Evolutionary conservation across 2,888 invertebrate genomes (phyloP).

Genomic region (Glyphotaelius pellucidus): DNA sequence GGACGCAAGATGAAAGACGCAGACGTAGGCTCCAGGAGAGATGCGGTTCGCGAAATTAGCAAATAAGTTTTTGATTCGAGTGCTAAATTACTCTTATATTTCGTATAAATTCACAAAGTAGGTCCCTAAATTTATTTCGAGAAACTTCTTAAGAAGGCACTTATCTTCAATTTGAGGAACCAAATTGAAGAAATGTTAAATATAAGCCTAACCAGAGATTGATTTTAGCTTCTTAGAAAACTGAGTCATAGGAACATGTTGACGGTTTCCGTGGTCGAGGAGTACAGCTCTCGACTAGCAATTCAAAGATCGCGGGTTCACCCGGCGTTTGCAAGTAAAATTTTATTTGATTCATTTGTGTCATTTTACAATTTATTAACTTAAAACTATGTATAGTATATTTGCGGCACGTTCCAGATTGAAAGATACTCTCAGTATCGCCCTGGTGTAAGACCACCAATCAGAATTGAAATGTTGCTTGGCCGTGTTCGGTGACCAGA

Average conservation of each 20-base stretch:
- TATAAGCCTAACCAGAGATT: not conserved
- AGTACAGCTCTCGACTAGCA: too few relatives aligned
- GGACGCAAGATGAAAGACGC: not conserved
- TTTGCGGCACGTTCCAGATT: too few relatives aligned
- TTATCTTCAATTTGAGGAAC: not conserved
- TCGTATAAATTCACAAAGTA: not conserved
- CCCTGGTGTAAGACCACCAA: too few relatives aligned
- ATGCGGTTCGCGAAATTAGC: not conserved
- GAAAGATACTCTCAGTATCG: too few relatives aligned
- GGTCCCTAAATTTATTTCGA: not conserved
- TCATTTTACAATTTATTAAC: too few relatives aligned
- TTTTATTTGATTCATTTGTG: too few relatives aligned
- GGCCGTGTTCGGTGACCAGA: too few relatives aligned
- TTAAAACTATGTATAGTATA: too few relatives aligned
- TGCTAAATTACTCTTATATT: not conserved
- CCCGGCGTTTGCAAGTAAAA: too few relatives aligned
- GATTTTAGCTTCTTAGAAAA: not conserved
- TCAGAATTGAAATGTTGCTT: too few relatives aligned
- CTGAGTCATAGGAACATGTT: not conserved
- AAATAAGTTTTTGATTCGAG: not conserved
- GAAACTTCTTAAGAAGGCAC: constrained; percentile 2
- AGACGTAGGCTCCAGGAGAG: not conserved
- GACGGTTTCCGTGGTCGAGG: too few relatives aligned
- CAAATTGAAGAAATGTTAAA: not conserved
- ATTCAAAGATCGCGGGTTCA: too few relatives aligned